These are phyloP conservation scores for Cepaea hortensis DNA, from an alignment of 2,888 invertebrate species.

Conservation along the genomic window DNA sequence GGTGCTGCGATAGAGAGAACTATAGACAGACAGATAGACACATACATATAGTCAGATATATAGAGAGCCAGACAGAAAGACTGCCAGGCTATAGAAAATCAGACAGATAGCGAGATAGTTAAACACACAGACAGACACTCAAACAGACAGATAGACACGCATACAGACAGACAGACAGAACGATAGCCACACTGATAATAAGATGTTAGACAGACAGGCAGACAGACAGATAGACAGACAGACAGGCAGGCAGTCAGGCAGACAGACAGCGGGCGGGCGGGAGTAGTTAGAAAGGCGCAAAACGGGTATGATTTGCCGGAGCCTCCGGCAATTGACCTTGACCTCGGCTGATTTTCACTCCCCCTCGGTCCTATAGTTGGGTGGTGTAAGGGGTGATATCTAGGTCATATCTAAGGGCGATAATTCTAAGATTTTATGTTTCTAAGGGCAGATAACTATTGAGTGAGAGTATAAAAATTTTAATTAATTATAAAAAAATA, in stretches of 20 bases:
- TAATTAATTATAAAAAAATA: too few relatives aligned
- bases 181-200: background rate
- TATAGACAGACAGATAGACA: too few relatives aligned
- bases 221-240: background rate
- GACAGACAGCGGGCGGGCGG: background rate
- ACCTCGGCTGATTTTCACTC: too few relatives aligned
- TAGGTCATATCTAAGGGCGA: too few relatives aligned
- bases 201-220: background rate
- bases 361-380: too few relatives aligned
- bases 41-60: background rate
- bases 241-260: background rate
- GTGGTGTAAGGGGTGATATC: too few relatives aligned
- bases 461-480: too few relatives aligned
- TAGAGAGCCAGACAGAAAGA: conserved; percentile 10
- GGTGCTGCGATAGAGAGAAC: background rate
- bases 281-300: too few relatives aligned
- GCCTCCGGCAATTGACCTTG: too few relatives aligned
- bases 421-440: too few relatives aligned
- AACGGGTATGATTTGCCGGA: too few relatives aligned
- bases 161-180: background rate
- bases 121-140: background rate
- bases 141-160: background rate
- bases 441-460: too few relatives aligned
- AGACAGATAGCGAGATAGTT: background rate
- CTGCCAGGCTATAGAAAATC: background rate